These are phyloP conservation scores for Neodiprion fabricii DNA, from an alignment of 1,140 invertebrate species.

Conservation along the genomic window DNA sequence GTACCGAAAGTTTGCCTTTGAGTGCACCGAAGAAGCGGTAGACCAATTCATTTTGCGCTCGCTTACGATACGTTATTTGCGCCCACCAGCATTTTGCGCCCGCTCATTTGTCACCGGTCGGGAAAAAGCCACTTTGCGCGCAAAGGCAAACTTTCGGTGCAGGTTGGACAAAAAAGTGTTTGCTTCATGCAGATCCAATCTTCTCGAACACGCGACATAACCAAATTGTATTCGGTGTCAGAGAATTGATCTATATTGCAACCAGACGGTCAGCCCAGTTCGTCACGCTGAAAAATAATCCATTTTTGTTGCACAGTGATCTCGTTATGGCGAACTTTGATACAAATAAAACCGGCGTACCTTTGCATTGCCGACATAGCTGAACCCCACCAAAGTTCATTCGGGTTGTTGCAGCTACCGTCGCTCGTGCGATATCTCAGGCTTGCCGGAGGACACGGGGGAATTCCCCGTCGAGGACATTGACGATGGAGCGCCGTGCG, in stretches of 20 bases:
- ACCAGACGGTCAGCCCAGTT: background rate
- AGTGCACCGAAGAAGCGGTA: no score
- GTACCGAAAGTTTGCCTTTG: no score
- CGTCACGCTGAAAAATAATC: background rate
- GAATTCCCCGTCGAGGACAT: constrained; percentile 68
- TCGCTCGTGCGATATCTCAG: constrained; percentile 79
- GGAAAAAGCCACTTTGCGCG: no score
- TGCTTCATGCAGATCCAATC: no score
- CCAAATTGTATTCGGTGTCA: no score
- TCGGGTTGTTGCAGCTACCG: constrained; percentile 86
- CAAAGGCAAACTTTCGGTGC: no score
- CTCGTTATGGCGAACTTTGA: constrained; percentile 4
- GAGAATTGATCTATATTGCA: background rate
- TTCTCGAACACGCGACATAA: no score
- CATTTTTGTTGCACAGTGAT: background rate
- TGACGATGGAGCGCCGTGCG: constrained; percentile 62
- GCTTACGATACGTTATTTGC: no score
- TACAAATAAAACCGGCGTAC: constrained; percentile 24
- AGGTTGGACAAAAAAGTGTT: no score
- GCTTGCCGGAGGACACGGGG: constrained; percentile 66
- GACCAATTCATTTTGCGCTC: no score
- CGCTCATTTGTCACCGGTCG: no score
- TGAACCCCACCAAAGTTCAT: constrained; percentile 79
- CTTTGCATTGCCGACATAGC: constrained; percentile 80
- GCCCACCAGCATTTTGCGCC: no score